Evolutionary conservation across 2,888 invertebrate genomes (phyloP), one percentile per base, ranked within the genome.

Genomic region (Loripinus fragilis): DNA sequence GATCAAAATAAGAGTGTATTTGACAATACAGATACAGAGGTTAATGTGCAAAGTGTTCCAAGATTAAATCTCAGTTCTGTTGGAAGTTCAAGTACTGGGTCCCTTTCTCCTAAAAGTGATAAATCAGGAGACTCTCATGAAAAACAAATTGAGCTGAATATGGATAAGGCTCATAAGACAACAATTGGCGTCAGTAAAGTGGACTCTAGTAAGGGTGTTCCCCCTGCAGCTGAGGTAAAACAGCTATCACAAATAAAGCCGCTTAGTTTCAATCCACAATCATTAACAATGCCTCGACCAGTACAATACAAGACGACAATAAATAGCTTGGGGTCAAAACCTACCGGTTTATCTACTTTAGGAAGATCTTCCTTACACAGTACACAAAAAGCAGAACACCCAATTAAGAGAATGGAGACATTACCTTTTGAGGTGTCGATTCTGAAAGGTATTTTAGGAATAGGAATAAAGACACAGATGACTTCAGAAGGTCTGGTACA

Each of bases 361-460:
- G 76, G 79, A 20, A 74, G 78, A 35, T 67, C 75, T 50, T 76
- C 81, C 23, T 66, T 75, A 20, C 38, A 70, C 0, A 60, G 20
- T 8, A 33, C 70, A 30, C 77, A 76, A 65, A 84, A 85, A 64
- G 55, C 76, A 17, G 88, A 90, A 42, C 86, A 86, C 74, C 86
- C 87, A 33, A 84, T 84, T 55, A 84, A 84, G 60, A 81, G 92
- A 8, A 87, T 85, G 55, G 88, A 89, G 64, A 86, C 88, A 12
- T 85, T 89, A 45, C 89, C 91, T 33, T 92, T 92, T 70, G 89
- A 90, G 79, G 89, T 92, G 38, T 91, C 90, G 35, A 88, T 92
- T 25, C 83, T 92, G 70, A 91, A 91, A 77, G 91, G 92, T 30
- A 90, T 92, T 71, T 81, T 90, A 25, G 92, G 92, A n/a, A 78